These are phyloP conservation scores for Plectrocnemia conspersa DNA, from an alignment of 1,140 invertebrate genomes.

Conservation along the genomic window DNA sequence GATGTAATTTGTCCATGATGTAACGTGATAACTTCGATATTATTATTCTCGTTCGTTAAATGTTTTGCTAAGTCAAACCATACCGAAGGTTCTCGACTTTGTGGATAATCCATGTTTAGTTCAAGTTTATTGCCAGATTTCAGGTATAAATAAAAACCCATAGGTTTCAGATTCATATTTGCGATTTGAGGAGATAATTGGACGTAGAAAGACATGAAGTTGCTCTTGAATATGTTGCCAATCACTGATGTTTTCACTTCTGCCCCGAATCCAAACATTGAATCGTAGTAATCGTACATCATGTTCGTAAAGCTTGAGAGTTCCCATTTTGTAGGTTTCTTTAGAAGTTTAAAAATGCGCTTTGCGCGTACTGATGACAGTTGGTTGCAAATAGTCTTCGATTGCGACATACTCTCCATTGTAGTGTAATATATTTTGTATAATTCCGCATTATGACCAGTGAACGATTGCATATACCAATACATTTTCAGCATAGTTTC, in stretches of 20 bases:
- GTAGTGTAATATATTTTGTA: constrained; percentile 47
- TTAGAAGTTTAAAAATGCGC: constrained; percentile 20
- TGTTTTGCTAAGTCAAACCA: no score
- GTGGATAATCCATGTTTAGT: no score
- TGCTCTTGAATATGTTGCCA: constrained; percentile 9
- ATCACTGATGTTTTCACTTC: constrained; percentile 23
- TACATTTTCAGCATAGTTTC: constrained; percentile 41
- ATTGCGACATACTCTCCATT: constrained; percentile 40
- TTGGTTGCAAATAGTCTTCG: constrained; percentile 41
- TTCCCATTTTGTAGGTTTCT: constrained; percentile 35
- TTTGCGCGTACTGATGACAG: constrained; percentile 33
- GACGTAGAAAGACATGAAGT: constrained; percentile 14
- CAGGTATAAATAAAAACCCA: constrained; percentile 15
- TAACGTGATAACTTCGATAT: no score
- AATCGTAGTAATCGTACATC: constrained; percentile 37
- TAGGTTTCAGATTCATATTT: constrained; percentile 19
- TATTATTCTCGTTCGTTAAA: no score
- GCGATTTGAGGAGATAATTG: constrained; percentile 22
- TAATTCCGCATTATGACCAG: constrained; percentile 41
- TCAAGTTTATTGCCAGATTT: constrained; percentile 21
- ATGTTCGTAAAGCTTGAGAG: constrained; percentile 19
- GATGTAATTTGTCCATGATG: no score
- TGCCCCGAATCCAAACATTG: constrained; percentile 37
- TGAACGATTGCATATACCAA: constrained; percentile 44
- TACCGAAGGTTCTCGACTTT: no score